Percentiles rank a stretch among this genome's conserved stretches.
These are phyloP conservation scores for Brachionus angularis DNA, from an alignment of 1,140 invertebrate genomes.

Conservation along the genomic window DNA sequence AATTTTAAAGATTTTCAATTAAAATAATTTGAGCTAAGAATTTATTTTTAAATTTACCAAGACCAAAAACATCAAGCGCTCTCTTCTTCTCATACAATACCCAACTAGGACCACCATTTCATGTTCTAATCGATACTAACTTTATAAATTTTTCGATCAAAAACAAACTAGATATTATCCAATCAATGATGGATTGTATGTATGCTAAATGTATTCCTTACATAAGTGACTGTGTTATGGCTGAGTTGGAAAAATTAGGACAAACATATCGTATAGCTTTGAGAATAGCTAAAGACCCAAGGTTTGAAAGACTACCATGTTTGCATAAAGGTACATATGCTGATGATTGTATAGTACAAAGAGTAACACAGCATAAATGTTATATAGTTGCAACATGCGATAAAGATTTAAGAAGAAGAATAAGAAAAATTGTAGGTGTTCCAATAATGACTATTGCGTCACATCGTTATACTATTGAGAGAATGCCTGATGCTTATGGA, in stretches of 20 bases:
- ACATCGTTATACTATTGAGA: slow-evolving; percentile 79
- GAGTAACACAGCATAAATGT: slow-evolving; percentile 94
- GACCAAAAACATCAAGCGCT: slow-evolving; percentile 78
- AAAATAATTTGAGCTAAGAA: neutral
- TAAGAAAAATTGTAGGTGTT: slow-evolving; percentile 95
- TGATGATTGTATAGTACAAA: slow-evolving; percentile 94
- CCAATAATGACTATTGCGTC: slow-evolving; percentile 75
- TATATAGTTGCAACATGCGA: slow-evolving; percentile 99
- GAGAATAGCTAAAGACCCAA: slow-evolving; percentile 83
- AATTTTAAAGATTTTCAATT: neutral
- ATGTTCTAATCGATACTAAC: slow-evolving; percentile 93
- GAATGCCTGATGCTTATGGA: slow-evolving; percentile 96
- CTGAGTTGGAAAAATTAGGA: slow-evolving; percentile 95
- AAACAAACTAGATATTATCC: slow-evolving; percentile 92
- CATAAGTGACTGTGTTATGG: slow-evolving; percentile 95
- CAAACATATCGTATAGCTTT: slow-evolving; percentile 84
- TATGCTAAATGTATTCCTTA: slow-evolving; percentile 99
- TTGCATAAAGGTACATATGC: slow-evolving; percentile 97
- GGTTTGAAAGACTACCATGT: slow-evolving; percentile 87
- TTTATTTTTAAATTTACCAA: slow-evolving; percentile 46
- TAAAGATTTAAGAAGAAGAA: slow-evolving; percentile 88
- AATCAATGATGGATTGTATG: slow-evolving; percentile 97
- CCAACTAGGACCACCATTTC: slow-evolving; percentile 96
- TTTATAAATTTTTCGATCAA: slow-evolving; percentile 99
- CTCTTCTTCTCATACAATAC: slow-evolving; percentile 97